Percentiles rank a stretch among this genome's conserved stretches.
These are phyloP conservation scores for Drosophila atroscutellata DNA, from an alignment of 2,888 invertebrate genomes.

Conservation along the genomic window DNA sequence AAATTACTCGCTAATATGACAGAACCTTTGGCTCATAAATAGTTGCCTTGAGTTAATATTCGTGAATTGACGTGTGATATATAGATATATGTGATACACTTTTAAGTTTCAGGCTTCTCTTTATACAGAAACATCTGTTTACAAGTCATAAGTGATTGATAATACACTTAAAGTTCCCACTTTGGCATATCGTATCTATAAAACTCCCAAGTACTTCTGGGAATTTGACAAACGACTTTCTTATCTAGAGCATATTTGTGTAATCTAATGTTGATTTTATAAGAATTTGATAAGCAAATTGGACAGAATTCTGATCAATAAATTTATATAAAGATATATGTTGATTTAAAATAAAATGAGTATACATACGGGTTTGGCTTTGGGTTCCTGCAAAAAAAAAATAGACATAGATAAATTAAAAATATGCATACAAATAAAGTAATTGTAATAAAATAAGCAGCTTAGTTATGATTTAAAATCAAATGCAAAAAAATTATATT, in stretches of 20 bases:
- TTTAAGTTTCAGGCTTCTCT: neutral
- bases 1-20: neutral
- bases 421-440: conserved; percentile 22
- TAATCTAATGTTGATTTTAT: conserved; percentile 18
- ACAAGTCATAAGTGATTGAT: neutral
- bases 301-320: neutral
- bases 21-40: neutral
- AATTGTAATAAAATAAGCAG: neutral
- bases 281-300: conserved; percentile 13
- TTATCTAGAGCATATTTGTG: conserved; percentile 9
- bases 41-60: neutral
- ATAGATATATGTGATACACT: neutral
- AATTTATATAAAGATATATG: conserved; percentile 10
- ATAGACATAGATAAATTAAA: conserved; percentile 50
- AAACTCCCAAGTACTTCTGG: neutral
- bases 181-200: neutral
- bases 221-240: neutral
- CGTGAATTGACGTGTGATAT: neutral
- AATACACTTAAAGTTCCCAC: neutral
- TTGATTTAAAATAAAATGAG: conserved; percentile 31
- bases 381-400: conserved; percentile 78
- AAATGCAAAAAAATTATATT: neutral
- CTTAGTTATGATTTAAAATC: neutral
- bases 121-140: neutral
- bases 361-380: conserved; percentile 82